Base-by-base conservation (phyloP, 1,140 invertebrate species). In the Samia ricini region DNA sequence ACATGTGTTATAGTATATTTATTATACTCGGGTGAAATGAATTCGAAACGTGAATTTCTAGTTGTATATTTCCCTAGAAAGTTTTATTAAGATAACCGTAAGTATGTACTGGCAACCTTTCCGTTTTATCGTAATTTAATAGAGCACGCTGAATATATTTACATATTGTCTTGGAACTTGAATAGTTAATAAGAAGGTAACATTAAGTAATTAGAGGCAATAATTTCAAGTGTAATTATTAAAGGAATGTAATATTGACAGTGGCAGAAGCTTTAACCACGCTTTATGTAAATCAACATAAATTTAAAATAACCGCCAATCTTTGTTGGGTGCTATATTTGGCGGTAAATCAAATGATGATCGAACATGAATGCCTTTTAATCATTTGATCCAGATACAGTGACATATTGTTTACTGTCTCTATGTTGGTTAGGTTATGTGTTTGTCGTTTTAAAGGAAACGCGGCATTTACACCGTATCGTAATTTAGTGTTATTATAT, bases 321-420 rank as follows among this genome's bases (percentile, higher is more conserved):
- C 12, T 0, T 22, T 6, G 5, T 64, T 64, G 50, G 24, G 21
- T 7, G n/a, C 12, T 51, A 29, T 26, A 22, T 51, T 60, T 69
- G 59, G 67, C 63, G 6, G 1, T 26, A 12, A 48, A 29, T 52
- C 62, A 61, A 61, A 19, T 33, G 55, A 48, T 20, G 61, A 29
- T 20, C 55, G 29, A 68, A 65, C 68, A 71, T 74, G 33, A 61
- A 68, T 65, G 72, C 68, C 75, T 75, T 77, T 75, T 73, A 75
- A 77, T 77, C 75, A 77, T 72, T 71, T 68, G 54, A 49, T 54
- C 48, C 36, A 61, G 65, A 56, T 63, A 58, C 50, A 63, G 54
- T 64, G 61, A 50, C 36, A 56, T 56, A 63, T 69, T 76, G 74
- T 77, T 77, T 77, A 70, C 71, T 61, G 42, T 24, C 52, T 67